Evolutionary conservation across 2,888 invertebrate genomes (phyloP), one percentile per base, ranked within the genome.

Genomic region (Arctia plantaginis): DNA sequence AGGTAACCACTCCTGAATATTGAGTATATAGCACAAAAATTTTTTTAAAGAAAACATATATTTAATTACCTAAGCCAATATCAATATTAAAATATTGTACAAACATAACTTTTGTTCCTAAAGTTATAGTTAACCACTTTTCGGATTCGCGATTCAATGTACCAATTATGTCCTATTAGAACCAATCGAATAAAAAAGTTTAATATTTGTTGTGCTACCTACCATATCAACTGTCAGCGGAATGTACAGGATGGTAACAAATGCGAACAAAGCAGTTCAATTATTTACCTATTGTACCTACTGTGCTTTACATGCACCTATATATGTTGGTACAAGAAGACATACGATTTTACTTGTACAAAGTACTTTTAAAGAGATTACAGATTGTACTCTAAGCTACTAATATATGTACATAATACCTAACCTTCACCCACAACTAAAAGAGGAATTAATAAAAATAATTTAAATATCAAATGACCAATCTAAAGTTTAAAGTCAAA

Each of bases 131-230:
- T 27, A 44, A 41, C 30, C 30, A 27, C 66, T 30, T 8, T 12
- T 18, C 41, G n/a, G 18, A 8, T 12, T 30, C 7, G 27, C 66
- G 41, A 66, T 66, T 39, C 27, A 66, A 27, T 27, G 41, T 51
- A 51, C 0, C 41, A 62, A 59, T 64, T 41, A 41, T 41, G 6
- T 41, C 41, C 23, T 33, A 39, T 62, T 59, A 65, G 33, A 66
- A n/a, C 8, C n/a, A 35, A 62, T n/a, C n/a, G 66, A 71, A 78
- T 72, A 68, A 82, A 75, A n/a, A 82, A 69, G 68, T 77, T 78
- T 67, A 85, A 78, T 83, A 80, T 82, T 85, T 82, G 75, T 83
- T 74, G 73, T 78, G 66, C 44, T 67, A 66, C 30, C n/a, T 73
- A 47, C n/a, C 51, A 73, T 68, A 74, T 78, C 71, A 74, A 76